Evolutionary conservation across 1,140 invertebrate genomes (phyloP), one percentile per base, ranked within the genome.

Genomic region (Leptinotarsa lineolata): DNA sequence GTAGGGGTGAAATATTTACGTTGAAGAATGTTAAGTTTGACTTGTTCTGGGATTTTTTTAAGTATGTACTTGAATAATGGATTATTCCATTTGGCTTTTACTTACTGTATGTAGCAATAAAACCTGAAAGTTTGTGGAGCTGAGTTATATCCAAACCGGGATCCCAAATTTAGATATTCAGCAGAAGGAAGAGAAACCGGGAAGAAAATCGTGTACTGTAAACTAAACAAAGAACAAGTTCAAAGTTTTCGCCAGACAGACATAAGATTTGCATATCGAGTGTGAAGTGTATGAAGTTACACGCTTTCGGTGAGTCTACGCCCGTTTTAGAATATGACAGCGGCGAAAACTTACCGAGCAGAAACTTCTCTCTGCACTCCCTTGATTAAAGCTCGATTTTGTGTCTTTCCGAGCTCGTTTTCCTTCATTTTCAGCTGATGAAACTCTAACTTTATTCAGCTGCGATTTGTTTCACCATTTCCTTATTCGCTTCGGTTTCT

Each of bases 401-500:
- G 16, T 54, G n/a, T 8, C 15, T 54, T 2, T 16, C 48, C 48
- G 15, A 54, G 48, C n/a, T 54, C 48, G 48, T 54, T 2, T 54
- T 54, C 48, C 48, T 54, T n/a, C 48, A 13, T 54, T 54, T 54
- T 54, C 48, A 54, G 48, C 16, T 54, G 48, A 15, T 54, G n/a
- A 18, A 54, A 54, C 48, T 54, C 13, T 16, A 54, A 54, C 65
- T 69, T 75, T 72, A 75, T 75, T 72, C 70, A 64, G 70, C 66
- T 72, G 69, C 69, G 71, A 75, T 75, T 75, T 75, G 74, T 75
- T 75, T 75, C 65, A 54, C 70, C 74, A 63, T 75, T 75, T 75
- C 74, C 70, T 65, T 58, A 75, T 75, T 72, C 66, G 24, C 13
- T 72, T 65, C 15, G 64, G 74, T 72, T 75, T 24, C 45, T 60